phyloP scores from a whole-genome alignment of 1,140 invertebrate genomes.

The Caerostris extrusa region DNA sequence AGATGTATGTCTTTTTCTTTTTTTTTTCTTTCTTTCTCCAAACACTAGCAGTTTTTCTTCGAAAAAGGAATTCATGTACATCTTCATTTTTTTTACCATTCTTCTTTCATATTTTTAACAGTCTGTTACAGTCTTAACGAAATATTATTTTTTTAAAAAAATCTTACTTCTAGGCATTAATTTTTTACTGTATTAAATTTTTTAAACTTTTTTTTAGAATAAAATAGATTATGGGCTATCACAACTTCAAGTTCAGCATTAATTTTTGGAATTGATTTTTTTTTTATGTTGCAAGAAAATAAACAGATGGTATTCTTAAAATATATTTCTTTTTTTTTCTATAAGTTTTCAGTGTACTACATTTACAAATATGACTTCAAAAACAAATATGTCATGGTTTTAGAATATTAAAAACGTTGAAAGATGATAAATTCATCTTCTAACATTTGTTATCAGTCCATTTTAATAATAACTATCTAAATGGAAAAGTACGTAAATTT shows the following conservation, averaged over 20 bases:
- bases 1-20: not conserved
- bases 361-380: too few species aligned
- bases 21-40: too few species aligned
- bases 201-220: not conserved
- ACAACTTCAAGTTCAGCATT: not conserved
- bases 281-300: not conserved
- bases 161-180: not conserved
- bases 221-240: constrained; percentile 13
- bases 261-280: not conserved
- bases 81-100: not conserved
- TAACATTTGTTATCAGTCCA: too few species aligned
- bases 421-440: too few species aligned
- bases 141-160: not conserved
- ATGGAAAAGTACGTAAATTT: too few species aligned
- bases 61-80: not conserved
- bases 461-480: too few species aligned
- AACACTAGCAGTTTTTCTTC: not conserved
- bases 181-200: too few species aligned
- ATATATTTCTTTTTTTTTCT: too few species aligned
- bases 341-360: too few species aligned
- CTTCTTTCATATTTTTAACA: not conserved
- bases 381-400: too few species aligned
- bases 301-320: too few species aligned
- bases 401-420: too few species aligned
- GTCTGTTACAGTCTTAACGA: not conserved